These are phyloP conservation scores for Apolygus lucorum DNA, from an alignment of 1,140 invertebrate genomes.

Conservation along the genomic window DNA sequence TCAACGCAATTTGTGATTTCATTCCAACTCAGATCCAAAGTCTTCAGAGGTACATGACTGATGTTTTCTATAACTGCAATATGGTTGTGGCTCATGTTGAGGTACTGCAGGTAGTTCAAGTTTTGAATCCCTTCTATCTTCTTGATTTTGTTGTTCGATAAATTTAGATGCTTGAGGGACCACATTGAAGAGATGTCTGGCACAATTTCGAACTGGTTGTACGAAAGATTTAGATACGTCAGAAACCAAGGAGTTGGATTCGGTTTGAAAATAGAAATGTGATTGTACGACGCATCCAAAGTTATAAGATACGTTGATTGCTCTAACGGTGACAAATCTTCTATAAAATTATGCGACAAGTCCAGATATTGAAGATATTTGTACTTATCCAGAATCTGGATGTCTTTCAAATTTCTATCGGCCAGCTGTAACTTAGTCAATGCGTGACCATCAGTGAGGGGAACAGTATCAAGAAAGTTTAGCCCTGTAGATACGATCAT, in stretches of 20 bases:
- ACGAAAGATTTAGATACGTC: neutral
- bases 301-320: neutral
- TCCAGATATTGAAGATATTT: neutral
- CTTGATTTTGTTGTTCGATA: neutral
- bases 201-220: neutral
- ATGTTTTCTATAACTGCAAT: neutral
- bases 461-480: neutral
- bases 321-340: constrained; percentile 2
- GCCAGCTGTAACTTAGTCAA: neutral
- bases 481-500: neutral
- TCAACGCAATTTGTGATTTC: neutral
- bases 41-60: neutral
- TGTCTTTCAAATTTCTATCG: neutral
- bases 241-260: neutral
- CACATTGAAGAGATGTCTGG: neutral
- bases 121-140: neutral
- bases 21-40: neutral
- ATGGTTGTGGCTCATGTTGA: neutral
- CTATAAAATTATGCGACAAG: neutral
- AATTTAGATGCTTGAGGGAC: neutral
- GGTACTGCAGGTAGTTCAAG: neutral
- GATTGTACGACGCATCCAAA: neutral
- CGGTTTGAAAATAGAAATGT: neutral
- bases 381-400: neutral
- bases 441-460: neutral